phyloP scores from a whole-genome alignment of 2,888 invertebrate genomes.

The Ichneumoninae sp. region DNA sequence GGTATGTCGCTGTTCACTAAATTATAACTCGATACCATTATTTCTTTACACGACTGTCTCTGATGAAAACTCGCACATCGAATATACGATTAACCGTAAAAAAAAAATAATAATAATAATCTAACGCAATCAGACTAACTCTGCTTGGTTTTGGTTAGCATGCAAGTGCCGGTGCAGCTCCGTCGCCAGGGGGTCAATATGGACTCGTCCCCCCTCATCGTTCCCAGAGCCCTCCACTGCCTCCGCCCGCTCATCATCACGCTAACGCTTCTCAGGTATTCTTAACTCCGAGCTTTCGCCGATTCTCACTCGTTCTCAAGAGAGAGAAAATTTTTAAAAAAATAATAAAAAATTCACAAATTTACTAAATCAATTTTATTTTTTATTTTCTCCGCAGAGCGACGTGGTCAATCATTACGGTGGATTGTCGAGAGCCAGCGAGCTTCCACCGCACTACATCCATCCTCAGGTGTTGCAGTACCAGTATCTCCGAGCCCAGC shows the following conservation, averaged over 20 bases:
- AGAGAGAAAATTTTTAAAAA: not conserved
- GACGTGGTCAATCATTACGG: conserved; percentile 86
- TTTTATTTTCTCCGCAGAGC: conserved; percentile 83
- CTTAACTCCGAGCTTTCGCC: conserved; percentile 66
- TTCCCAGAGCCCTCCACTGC: conserved; percentile 87
- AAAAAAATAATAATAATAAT: not conserved
- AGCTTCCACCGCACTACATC: conserved; percentile 86
- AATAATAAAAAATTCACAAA: not conserved
- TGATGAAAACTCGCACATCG: not conserved
- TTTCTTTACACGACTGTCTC: not conserved
- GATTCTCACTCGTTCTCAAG: not conserved
- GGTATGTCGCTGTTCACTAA: conserved; percentile 86
- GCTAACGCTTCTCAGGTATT: conserved; percentile 83
- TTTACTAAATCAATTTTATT: not conserved
- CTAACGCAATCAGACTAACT: conserved; percentile 74
- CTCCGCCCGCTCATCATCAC: conserved; percentile 94
- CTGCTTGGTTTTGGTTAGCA: conserved; percentile 82
- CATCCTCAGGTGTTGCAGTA: conserved; percentile 86
- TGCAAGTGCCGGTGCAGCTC: conserved; percentile 81
- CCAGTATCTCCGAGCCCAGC: conserved; percentile 86
- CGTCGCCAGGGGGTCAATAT: conserved; percentile 82
- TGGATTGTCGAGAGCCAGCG: conserved; percentile 81
- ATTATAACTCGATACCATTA: not conserved
- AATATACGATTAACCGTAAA: conserved; percentile 14
- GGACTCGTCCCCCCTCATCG: conserved; percentile 83